Evolutionary conservation across 2,888 invertebrate genomes (phyloP), one percentile per base, ranked within the genome.

Genomic region (Napeogenes sylphis): DNA sequence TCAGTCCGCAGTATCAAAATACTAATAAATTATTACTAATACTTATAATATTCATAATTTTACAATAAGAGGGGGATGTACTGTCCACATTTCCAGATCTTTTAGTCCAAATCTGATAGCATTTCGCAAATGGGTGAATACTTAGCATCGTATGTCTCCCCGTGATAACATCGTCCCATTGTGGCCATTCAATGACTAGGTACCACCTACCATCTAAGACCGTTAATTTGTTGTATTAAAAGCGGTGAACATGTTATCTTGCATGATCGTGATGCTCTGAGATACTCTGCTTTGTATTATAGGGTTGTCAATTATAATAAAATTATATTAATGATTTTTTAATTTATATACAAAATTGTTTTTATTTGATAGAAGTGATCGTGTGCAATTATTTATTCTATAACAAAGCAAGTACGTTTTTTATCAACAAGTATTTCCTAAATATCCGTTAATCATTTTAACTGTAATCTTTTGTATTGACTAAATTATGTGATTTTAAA

Each of bases 141-240:
- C 67, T 70, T 68, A 70, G 67, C 64, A 71, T 71, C 71, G 64
- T 69, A 71, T 68, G 71, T 69, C 67, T 64, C 62, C 58, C 10
- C 30, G 38, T 55, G 71, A 71, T 71, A 71, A 51, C 57, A 71
- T 70, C 71, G 63, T 65, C 60, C 69, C 68, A 70, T 71, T 71
- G 71, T 71, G 68, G 64, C 66, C 56, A 68, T 64, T 65, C 61
- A 66, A 70, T 70, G 70, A 67, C 69, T 21, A 21, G 21, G 21
- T 63, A 69, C 63, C 66, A 69, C 63, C 66, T 66, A 66, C 65
- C 61, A 61, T 66, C 63, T 67, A 63, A 54, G 55, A 61, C 64
- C 61, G 68, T 69, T 71, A 71, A 71, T 71, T 71, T 70, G 68
- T 69, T 61, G 65, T 66, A 67, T 68, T 68, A 65, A 70, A 69